These are phyloP conservation scores for Andrena hattorfiana DNA, from an alignment of 2,888 invertebrate species.

Conservation along the genomic window DNA sequence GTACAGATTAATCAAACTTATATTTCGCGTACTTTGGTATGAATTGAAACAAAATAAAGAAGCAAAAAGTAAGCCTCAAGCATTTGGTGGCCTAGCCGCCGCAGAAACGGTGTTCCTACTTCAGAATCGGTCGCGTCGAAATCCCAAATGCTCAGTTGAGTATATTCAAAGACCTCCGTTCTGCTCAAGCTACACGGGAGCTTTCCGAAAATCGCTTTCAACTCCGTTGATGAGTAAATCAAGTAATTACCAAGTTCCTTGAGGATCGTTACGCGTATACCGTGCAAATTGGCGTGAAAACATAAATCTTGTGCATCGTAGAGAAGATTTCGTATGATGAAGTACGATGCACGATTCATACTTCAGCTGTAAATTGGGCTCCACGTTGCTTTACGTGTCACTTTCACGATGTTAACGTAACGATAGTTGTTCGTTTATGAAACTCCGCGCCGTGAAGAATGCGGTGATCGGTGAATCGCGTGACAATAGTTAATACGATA, in stretches of 20 bases:
- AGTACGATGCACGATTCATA: constrained; percentile 6
- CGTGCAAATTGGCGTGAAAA: constrained; percentile 6
- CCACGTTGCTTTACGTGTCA: neutral
- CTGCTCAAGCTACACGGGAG: constrained; percentile 35
- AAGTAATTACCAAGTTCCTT: constrained; percentile 51
- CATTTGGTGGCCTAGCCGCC: too few species aligned
- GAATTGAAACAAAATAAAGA: neutral
- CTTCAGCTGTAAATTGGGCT: constrained; percentile 4
- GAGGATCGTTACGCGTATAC: neutral
- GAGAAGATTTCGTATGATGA: neutral
- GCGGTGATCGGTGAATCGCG: constrained; percentile 53
- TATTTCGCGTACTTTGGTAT: neutral
- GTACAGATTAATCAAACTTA: neutral
- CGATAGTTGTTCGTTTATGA: constrained; percentile 20
- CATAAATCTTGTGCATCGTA: constrained; percentile 6
- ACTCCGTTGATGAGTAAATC: constrained; percentile 29
- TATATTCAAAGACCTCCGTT: constrained; percentile 43
- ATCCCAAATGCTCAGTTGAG: constrained; percentile 45
- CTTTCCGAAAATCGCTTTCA: constrained; percentile 44
- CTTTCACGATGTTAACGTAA: constrained; percentile 4
- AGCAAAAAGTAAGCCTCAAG: neutral
- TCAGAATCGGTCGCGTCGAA: constrained; percentile 36
- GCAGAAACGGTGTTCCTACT: constrained; percentile 39
- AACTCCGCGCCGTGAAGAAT: constrained; percentile 13
- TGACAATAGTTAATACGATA: constrained; percentile 57